Evolutionary conservation across 2,888 invertebrate species (phyloP), one percentile per base, ranked within the genome.

Genomic region (Pharmacophagus antenor): DNA sequence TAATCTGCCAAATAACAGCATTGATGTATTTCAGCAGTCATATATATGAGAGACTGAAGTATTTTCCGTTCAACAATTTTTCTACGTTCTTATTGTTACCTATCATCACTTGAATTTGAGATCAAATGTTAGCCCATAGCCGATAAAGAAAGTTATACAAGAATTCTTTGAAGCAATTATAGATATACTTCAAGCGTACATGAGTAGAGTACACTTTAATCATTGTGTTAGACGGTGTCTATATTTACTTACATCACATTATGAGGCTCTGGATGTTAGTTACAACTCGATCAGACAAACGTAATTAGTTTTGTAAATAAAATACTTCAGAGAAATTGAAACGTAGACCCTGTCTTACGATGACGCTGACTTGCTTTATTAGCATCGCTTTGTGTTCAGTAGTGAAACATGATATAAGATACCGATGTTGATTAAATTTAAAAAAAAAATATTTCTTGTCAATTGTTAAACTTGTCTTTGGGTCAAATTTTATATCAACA

Each of bases 241-340:
- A 86, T 88, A 90, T 89, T 89, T 88, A 85, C 89, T 88, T 87
- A 86, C 88, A 85, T 78, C 80, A 76, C 85, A 88, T 88, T 83
- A 84, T 85, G 77, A 72, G 78, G 78, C 80, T 73, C 75, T 82
- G 79, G 84, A 81, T 84, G 88, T 85, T 82, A 82, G 82, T 84
- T 84, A 85, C 84, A 85, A 88, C 79, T 72, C 85, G 77, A 88
- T 88, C 89, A 87, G 85, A 85, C 86, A 88, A 85, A 88, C 84
- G 85, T 90, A 88, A 90, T 90, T 90, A 90, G 85, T 90, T 90
- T 90, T 89, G 85, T 90, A 88, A 88, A 90, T 90, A 88, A 88
- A 89, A 88, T 89, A 84, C 87, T 85, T 84, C 79, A 70, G 77
- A 84, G 86, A 87, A 88, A 90, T 89, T 90, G 89, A 90, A 90